A percentile compares a stretch with the other conserved stretches of the same genome.
Evolutionary conservation across 2,797 vertebrate genomes (phyloP).

Genomic region (Halcyon chelicuti): DNA sequence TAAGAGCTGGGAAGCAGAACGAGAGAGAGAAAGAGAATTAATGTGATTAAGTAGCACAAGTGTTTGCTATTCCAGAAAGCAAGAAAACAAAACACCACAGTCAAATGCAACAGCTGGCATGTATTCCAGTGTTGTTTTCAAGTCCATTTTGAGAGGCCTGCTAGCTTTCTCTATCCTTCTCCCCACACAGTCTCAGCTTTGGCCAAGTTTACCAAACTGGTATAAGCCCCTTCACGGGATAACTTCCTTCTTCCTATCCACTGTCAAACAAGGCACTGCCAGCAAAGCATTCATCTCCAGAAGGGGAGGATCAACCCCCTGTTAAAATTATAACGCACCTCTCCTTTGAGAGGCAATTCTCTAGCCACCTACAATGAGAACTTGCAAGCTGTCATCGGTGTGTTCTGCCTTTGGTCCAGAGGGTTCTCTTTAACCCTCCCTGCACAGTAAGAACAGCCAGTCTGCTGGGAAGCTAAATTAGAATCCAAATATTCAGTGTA

Average conservation of each 20-base stretch:
- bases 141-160: neutral
- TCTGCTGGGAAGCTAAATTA: neutral
- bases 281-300: neutral
- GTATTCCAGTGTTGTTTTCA: neutral
- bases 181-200: neutral
- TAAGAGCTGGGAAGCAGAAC: conserved; percentile 81
- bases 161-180: neutral
- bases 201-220: neutral
- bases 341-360: neutral
- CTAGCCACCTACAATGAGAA: neutral
- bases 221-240: neutral
- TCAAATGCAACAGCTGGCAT: neutral
- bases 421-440: neutral
- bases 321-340: neutral
- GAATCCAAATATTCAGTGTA: neutral
- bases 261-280: neutral
- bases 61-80: neutral
- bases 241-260: neutral
- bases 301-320: neutral
- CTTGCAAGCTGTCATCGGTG: neutral
- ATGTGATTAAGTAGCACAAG: neutral
- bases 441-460: neutral
- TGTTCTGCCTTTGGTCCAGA: neutral
- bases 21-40: neutral
- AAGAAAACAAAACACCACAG: neutral